A percentile compares a stretch with the other conserved stretches of the same genome.
phyloP scores from a whole-genome alignment of 2,888 invertebrate genomes.

The Eremobia ochroleuca region DNA sequence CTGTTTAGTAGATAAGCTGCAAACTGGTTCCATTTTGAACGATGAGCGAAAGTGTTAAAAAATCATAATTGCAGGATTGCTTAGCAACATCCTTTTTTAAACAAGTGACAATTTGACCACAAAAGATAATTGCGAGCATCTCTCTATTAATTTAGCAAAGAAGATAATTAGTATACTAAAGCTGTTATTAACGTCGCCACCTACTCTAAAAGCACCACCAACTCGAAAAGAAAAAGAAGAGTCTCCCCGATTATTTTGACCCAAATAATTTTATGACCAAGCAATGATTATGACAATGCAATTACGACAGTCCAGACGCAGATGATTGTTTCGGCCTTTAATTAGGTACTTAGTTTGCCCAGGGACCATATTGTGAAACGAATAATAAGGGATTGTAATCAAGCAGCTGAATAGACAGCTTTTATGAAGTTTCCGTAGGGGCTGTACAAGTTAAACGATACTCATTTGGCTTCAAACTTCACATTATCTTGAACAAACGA shows the following conservation, averaged over 20 bases:
- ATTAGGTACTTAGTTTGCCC: background rate
- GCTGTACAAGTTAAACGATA: background rate
- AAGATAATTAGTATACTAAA: background rate
- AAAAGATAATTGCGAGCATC: background rate
- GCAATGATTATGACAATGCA: background rate
- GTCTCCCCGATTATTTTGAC: background rate
- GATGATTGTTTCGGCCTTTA: background rate
- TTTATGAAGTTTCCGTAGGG: slow-evolving; percentile 13
- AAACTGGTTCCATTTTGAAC: slow-evolving; percentile 50
- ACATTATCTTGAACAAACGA: slow-evolving; percentile 3
- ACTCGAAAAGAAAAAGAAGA: no score
- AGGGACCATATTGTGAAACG: background rate
- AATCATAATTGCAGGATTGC: slow-evolving; percentile 22
- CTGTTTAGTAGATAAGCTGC: slow-evolving; percentile 52
- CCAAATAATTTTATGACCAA: background rate
- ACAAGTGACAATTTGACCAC: background rate
- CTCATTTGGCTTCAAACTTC: slow-evolving; percentile 20
- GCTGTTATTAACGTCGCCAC: background rate
- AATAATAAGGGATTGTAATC: slow-evolving; percentile 5
- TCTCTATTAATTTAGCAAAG: background rate
- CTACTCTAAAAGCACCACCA: background rate
- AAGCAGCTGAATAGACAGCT: slow-evolving; percentile 3
- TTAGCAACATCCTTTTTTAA: background rate
- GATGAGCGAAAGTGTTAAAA: background rate
- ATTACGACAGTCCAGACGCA: background rate